Percentiles rank a stretch among this genome's conserved stretches.
These are phyloP conservation scores for Trididemnum miniatum DNA, from an alignment of 23 tunicate species.

Conservation along the genomic window DNA sequence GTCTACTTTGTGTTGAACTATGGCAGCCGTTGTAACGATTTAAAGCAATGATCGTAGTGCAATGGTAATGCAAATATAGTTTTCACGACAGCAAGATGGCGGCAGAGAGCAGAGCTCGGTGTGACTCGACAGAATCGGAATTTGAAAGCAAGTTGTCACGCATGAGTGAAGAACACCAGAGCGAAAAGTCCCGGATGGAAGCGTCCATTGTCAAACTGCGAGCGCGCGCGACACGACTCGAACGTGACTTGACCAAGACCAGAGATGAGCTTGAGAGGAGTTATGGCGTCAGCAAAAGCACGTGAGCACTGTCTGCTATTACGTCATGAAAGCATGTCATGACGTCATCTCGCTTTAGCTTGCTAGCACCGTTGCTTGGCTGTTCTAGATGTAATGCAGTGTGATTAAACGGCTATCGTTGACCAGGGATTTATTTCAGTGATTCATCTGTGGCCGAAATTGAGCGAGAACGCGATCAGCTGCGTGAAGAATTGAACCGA, in stretches of 20 bases:
- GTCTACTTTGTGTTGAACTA: too few relatives aligned
- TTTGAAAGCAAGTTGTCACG: slow-evolving; percentile 62
- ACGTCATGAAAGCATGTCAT: not conserved
- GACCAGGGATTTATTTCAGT: slow-evolving; percentile 22
- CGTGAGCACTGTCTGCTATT: not conserved
- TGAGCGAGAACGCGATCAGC: slow-evolving; percentile 42
- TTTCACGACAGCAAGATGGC: slow-evolving; percentile 39
- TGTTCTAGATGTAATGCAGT: too few relatives aligned
- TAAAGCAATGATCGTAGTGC: too few relatives aligned
- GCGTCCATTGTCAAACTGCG: slow-evolving; percentile 36
- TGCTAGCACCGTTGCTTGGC: not conserved
- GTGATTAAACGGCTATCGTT: too few relatives aligned
- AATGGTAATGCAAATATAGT: too few relatives aligned
- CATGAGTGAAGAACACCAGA: slow-evolving; percentile 37
- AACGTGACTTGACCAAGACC: slow-evolving; percentile 25
- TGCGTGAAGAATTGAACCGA: slow-evolving; percentile 27
- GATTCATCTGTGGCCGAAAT: slow-evolving; percentile 26
- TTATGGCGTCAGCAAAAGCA: not conserved
- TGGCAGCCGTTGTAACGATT: too few relatives aligned
- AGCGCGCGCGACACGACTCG: slow-evolving; percentile 41
- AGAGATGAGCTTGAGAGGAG: not conserved
- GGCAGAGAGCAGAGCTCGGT: slow-evolving; percentile 36
- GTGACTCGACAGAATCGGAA: slow-evolving; percentile 57
- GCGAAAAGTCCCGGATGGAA: slow-evolving; percentile 47
- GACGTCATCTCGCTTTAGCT: not conserved